These are phyloP conservation scores for Pterobdella sp. DNA, from an alignment of 2,888 invertebrate species.

Conservation along the genomic window DNA sequence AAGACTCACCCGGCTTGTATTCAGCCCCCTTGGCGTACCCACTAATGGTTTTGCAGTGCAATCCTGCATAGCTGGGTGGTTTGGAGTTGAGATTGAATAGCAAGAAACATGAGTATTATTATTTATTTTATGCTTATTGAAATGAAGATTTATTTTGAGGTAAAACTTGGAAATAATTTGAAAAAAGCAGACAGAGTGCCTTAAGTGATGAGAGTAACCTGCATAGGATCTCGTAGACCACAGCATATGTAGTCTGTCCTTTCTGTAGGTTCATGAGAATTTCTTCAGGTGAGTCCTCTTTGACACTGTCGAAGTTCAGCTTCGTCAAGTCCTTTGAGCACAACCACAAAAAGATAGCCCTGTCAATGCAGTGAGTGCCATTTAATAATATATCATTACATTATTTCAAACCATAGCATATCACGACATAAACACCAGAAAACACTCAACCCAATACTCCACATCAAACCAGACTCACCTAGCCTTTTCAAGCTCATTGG, in stretches of 20 bases:
- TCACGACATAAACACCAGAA: neutral
- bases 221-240: conserved; percentile 52
- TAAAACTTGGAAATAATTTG: too few relatives aligned
- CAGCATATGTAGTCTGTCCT: conserved; percentile 51
- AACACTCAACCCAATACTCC: neutral
- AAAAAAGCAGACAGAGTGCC: neutral
- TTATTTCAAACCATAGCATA: neutral
- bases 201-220: conserved; percentile 45
- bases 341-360: conserved; percentile 52
- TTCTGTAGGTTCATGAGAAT: conserved; percentile 50
- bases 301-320: conserved; percentile 48
- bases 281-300: conserved; percentile 49
- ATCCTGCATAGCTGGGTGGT: conserved; percentile 48
- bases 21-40: conserved; percentile 52
- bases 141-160: conserved; percentile 21
- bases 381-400: neutral
- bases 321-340: conserved; percentile 51
- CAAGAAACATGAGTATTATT: neutral
- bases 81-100: neutral
- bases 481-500: conserved; percentile 51
- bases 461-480: conserved; percentile 40
- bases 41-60: conserved; percentile 50
- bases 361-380: conserved; percentile 34
- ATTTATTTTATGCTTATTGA: neutral
- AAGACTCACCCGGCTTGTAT: conserved; percentile 42